These are phyloP conservation scores for Brachionus rubens DNA, from an alignment of 1,140 invertebrate species.

Conservation along the genomic window DNA sequence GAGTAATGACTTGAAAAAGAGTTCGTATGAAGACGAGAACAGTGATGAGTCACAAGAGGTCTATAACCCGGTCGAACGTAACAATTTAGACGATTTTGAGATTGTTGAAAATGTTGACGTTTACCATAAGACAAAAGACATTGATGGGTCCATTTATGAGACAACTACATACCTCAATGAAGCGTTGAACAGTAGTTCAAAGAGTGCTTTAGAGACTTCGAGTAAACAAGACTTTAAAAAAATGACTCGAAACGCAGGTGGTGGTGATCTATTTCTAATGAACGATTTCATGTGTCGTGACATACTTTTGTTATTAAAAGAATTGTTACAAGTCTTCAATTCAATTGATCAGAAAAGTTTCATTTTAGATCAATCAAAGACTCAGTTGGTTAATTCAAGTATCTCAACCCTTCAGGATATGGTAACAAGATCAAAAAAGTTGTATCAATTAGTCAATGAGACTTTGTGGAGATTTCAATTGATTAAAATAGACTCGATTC, in stretches of 20 bases:
- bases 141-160: background rate
- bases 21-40: background rate
- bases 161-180: background rate
- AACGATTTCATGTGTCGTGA: slow-evolving; percentile 58
- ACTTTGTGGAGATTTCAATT: slow-evolving; percentile 58
- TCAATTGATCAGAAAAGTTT: background rate
- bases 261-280: slow-evolving; percentile 50
- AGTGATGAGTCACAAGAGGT: background rate
- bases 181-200: background rate
- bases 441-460: slow-evolving; percentile 53
- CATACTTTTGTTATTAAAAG: slow-evolving; percentile 54
- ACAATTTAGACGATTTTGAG: slow-evolving; percentile 49
- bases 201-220: background rate
- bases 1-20: slow-evolving; percentile 51
- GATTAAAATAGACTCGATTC: slow-evolving; percentile 53
- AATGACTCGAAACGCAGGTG: background rate
- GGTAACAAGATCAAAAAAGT: background rate
- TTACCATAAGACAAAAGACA: background rate
- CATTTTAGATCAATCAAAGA: slow-evolving; percentile 49
- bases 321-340: slow-evolving; percentile 22
- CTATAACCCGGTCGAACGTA: background rate
- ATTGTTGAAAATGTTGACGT: slow-evolving; percentile 50
- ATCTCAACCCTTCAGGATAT: background rate
- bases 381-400: slow-evolving; percentile 51
- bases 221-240: no score